Evolutionary conservation across 2,113 vertebrate species (phyloP).

Genomic region (Kobus ellipsiprymnus): DNA sequence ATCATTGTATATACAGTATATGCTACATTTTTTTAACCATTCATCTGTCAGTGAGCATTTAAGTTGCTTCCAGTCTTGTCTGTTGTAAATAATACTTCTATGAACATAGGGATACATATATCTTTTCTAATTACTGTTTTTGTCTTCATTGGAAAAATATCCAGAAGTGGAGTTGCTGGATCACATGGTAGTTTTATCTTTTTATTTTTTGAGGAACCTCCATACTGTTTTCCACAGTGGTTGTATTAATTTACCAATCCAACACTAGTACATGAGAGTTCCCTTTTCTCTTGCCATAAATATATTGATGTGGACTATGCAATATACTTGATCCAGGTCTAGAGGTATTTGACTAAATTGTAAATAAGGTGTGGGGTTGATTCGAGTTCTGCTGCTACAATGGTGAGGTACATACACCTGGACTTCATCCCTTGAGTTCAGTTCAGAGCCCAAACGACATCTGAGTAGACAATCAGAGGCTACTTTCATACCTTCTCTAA

Average conservation of each 20-base stretch:
- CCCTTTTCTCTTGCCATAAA: neutral
- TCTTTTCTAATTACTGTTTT: neutral
- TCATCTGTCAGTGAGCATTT: neutral
- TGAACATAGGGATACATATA: neutral
- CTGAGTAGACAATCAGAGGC: neutral
- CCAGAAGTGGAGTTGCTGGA: neutral
- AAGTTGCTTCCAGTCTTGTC: neutral
- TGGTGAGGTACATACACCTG: neutral
- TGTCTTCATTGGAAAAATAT: neutral
- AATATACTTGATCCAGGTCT: neutral
- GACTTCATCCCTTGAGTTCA: neutral
- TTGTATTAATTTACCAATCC: neutral
- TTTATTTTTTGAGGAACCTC: neutral
- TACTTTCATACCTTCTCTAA: neutral
- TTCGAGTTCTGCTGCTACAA: neutral
- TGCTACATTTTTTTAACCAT: neutral
- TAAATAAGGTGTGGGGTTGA: neutral
- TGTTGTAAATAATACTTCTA: neutral
- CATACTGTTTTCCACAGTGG: neutral
- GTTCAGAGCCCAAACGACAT: neutral
- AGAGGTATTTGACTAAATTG: neutral
- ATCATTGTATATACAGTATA: neutral
- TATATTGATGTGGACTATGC: neutral
- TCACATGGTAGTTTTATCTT: neutral
- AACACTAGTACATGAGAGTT: neutral